phyloP scores from a whole-genome alignment of 2,113 vertebrate genomes.

The Apodemus speciosus region DNA sequence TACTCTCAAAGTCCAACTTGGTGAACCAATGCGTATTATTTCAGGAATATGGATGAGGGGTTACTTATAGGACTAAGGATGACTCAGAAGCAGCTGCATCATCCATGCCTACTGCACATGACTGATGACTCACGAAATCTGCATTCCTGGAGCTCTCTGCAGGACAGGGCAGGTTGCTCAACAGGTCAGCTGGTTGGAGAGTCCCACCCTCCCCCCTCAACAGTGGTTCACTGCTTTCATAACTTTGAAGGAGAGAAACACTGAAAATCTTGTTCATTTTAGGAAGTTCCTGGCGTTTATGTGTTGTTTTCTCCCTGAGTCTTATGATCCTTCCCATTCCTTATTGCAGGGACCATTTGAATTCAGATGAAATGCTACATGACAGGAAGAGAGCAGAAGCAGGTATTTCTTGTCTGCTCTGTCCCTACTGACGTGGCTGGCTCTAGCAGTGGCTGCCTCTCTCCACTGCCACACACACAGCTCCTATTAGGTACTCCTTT shows the following conservation, averaged over 20 bases:
- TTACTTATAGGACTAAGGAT: background rate
- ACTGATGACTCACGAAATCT: background rate
- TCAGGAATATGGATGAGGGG: background rate
- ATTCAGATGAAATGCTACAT: too few species aligned
- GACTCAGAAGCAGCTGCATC: background rate
- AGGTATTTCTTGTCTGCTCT: too few species aligned
- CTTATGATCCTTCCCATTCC: background rate
- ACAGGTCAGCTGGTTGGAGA: background rate
- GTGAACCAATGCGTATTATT: background rate
- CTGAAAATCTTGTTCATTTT: background rate
- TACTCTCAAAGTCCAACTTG: background rate
- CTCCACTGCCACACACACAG: background rate
- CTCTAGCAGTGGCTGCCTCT: background rate
- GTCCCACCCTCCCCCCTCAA: too few species aligned
- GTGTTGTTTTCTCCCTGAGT: background rate
- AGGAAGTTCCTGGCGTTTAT: background rate
- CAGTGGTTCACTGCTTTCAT: background rate
- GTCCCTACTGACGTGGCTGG: background rate
- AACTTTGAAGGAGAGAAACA: background rate
- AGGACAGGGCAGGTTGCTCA: background rate
- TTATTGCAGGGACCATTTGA: background rate
- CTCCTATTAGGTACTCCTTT: background rate
- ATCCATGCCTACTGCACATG: background rate
- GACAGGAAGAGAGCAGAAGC: background rate
- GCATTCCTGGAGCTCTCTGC: background rate